These are phyloP conservation scores for Temnothorax curvispinosus DNA, from an alignment of 1,140 invertebrate species.

Conservation along the genomic window DNA sequence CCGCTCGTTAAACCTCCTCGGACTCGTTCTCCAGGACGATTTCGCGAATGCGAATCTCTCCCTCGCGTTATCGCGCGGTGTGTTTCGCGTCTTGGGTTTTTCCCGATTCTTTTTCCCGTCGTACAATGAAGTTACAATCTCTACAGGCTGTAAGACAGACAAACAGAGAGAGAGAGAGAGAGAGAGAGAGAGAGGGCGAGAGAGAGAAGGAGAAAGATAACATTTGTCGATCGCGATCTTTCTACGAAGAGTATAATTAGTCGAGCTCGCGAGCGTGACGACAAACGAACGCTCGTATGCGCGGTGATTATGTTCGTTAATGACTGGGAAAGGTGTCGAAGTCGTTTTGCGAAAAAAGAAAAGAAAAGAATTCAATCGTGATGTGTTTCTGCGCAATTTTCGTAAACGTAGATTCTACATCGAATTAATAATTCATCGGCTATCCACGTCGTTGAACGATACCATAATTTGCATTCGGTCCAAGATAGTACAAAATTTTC, in stretches of 20 bases:
- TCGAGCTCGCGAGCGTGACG: slow-evolving; percentile 27
- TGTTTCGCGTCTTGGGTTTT: neutral
- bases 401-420: neutral
- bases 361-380: neutral
- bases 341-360: neutral
- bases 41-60: slow-evolving; percentile 48
- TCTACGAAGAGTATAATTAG: slow-evolving; percentile 26
- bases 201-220: neutral
- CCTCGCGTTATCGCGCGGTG: slow-evolving; percentile 16
- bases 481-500: slow-evolving; percentile 18
- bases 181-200: neutral
- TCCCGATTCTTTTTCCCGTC: slow-evolving; percentile 4
- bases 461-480: neutral
- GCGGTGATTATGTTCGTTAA: slow-evolving; percentile 40
- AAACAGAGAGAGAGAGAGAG: neutral
- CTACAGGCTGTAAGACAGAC: neutral
- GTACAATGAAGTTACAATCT: slow-evolving; percentile 2
- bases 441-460: slow-evolving; percentile 16
- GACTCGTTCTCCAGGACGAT: slow-evolving; percentile 26
- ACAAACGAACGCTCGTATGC: slow-evolving; percentile 21
- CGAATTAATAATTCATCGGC: neutral
- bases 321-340: slow-evolving; percentile 30
- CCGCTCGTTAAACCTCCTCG: slow-evolving; percentile 4
- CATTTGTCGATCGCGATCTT: slow-evolving; percentile 43
- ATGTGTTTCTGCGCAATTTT: neutral